Evolutionary conservation across 1,140 invertebrate species (phyloP), one percentile per base, ranked within the genome.

Genomic region (Eubasilissa regina): DNA sequence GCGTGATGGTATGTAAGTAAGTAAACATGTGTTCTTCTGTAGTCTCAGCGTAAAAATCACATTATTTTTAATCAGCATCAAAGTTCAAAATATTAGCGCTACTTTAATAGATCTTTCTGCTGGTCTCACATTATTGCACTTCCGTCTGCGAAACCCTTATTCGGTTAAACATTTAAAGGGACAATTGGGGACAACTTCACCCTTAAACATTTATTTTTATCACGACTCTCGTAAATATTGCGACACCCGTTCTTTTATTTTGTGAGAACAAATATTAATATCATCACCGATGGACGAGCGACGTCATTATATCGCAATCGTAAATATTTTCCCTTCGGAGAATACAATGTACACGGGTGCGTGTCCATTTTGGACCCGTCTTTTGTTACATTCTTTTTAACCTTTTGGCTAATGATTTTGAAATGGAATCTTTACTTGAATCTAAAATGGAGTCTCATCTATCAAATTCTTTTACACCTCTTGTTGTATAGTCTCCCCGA

Each of bases 361-460:
- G n/a, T 10, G 17, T 48, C 19, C 6, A 35, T 35, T 35, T 35
- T 35, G 19, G 45, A 13, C 21, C 68, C 11, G 43, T n/a, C 64
- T 21, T 78, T 78, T 78, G 77, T 78, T 25, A 3, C 6, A 13
- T 12, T 60, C 17, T 44, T 55, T 78, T 53, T 78, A 68, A 78
- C 77, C 77, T 78, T 78, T 78, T 78, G 56, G 68, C 77, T 78
- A 78, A 78, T 78, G 77, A 78, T 53, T 58, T 68, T 53, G 12
- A 74, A 78, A 74, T 78, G 43, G 25, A 19, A 56, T 78, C 66
- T 58, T 64, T 15, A 7, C 48, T 45, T 21, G 15, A 35, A 56
- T 78, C 62, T 56, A 17, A 19, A 78, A 45, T 35, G 47, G 19
- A 56, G 19, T 48, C 70, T 58, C 66, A 70, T 78, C 56, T 43